Evolutionary conservation across 2,113 vertebrate genomes (phyloP).

Genomic region (Osmerus eperlanus): DNA sequence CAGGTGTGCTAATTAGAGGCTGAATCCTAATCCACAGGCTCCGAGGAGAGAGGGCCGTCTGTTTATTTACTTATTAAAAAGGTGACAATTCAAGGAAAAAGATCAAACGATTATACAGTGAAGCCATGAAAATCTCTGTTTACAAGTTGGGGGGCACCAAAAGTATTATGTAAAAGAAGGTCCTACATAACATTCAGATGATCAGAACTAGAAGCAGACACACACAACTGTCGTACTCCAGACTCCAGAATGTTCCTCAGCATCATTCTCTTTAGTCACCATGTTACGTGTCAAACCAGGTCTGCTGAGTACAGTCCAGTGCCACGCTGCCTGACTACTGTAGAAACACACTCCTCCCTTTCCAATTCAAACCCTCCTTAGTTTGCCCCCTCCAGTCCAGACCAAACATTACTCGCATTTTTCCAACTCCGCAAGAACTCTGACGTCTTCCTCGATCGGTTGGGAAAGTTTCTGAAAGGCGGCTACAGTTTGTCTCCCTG

Average conservation of each 20-base stretch:
- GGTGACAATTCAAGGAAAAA: background rate
- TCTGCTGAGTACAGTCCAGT: conserved; percentile 5
- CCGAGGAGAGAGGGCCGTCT: conserved; percentile 14
- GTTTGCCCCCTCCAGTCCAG: conserved; percentile 34
- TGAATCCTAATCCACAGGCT: conserved; percentile 37
- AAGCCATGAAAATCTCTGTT: background rate
- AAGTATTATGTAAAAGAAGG: background rate
- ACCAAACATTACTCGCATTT: conserved; percentile 61
- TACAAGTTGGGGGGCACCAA: background rate
- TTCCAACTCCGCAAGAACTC: conserved; percentile 47
- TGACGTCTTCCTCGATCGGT: conserved; percentile 57
- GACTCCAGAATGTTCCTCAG: too few relatives aligned
- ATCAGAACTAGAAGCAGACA: background rate
- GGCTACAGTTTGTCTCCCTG: conserved; percentile 59
- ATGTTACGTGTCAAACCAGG: background rate
- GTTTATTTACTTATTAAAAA: background rate
- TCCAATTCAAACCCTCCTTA: conserved; percentile 20
- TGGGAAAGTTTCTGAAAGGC: conserved; percentile 58
- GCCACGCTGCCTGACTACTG: conserved; percentile 33
- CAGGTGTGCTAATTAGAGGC: conserved; percentile 42
- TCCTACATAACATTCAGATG: background rate
- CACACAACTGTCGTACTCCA: background rate
- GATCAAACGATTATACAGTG: background rate
- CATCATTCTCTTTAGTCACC: background rate
- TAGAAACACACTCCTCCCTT: conserved; percentile 28